A percentile compares a stretch with the other conserved stretches of the same genome.
Conservation (phyloP, 2,113 vertebrate species). For the Mystacornis crossleyi region DNA sequence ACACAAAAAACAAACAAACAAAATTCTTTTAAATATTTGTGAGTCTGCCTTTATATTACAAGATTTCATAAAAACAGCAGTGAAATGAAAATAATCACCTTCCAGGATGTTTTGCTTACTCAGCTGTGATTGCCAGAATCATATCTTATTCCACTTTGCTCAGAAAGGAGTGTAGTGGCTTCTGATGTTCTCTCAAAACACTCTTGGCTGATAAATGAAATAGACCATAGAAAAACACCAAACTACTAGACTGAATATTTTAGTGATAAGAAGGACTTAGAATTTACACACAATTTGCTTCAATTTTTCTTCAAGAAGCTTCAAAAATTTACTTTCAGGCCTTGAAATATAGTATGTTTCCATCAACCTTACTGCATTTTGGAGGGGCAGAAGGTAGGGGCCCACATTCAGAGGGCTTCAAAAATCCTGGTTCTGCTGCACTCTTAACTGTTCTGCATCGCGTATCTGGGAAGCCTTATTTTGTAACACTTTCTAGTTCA, state of each 20-base stretch:
- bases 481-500: not conserved
- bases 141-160: not conserved
- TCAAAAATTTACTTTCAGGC: not conserved
- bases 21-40: not conserved
- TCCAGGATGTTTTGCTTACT: not conserved
- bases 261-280: not conserved
- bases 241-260: not conserved
- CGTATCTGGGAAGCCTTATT: not conserved
- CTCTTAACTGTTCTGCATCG: not conserved
- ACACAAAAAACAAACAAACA: not conserved
- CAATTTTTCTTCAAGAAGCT: not conserved
- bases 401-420: not conserved
- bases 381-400: rapidly evolving
- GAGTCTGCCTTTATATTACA: not conserved
- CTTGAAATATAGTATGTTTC: not conserved
- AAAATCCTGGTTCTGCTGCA: not conserved
- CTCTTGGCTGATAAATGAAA: not conserved
- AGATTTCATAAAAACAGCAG: not conserved
- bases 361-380: rapidly evolving
- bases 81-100: not conserved
- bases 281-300: not conserved
- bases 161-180: not conserved
- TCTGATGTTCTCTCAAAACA: not conserved
- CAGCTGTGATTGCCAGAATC: not conserved
- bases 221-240: rapidly evolving